Evolutionary conservation across 2,888 invertebrate species (phyloP).

Genomic region (Monopis laevigella): DNA sequence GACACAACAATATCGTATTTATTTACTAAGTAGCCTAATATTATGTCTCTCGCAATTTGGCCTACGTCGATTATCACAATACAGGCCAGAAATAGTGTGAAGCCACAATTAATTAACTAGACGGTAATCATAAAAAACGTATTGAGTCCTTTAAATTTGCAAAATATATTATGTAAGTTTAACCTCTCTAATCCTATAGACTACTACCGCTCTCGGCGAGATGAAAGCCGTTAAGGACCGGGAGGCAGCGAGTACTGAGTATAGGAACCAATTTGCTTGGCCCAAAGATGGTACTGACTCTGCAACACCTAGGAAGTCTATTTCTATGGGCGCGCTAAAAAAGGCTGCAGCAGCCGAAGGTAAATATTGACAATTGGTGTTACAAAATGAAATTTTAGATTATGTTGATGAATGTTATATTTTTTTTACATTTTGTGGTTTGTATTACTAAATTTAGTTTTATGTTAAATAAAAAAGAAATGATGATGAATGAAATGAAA

Average conservation of each 20-base stretch:
- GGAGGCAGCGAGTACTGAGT: conserved; percentile 74
- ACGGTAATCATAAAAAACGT: no score
- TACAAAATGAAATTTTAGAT: not conserved
- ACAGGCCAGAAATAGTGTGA: no score
- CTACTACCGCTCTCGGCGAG: conserved; percentile 74
- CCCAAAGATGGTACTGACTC: conserved; percentile 70
- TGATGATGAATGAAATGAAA: not conserved
- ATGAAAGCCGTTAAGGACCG: conserved; percentile 68
- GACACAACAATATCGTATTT: no score
- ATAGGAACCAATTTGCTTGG: conserved; percentile 91
- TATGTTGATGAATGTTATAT: not conserved
- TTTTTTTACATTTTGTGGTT: not conserved
- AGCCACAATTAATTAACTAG: no score
- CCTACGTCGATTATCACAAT: no score
- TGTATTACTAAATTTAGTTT: not conserved
- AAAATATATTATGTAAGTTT: no score
- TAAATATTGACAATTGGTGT: conserved; percentile 21
- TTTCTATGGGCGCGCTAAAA: conserved; percentile 88
- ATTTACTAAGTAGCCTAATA: no score
- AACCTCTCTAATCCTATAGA: no score
- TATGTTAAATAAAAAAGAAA: not conserved
- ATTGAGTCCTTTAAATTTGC: no score
- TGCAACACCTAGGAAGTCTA: conserved; percentile 80
- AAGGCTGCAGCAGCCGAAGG: conserved; percentile 75
- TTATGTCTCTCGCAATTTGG: no score